These are phyloP conservation scores for Paramormyrops kingsleyae DNA, from an alignment of 2,113 vertebrate species.

Conservation along the genomic window DNA sequence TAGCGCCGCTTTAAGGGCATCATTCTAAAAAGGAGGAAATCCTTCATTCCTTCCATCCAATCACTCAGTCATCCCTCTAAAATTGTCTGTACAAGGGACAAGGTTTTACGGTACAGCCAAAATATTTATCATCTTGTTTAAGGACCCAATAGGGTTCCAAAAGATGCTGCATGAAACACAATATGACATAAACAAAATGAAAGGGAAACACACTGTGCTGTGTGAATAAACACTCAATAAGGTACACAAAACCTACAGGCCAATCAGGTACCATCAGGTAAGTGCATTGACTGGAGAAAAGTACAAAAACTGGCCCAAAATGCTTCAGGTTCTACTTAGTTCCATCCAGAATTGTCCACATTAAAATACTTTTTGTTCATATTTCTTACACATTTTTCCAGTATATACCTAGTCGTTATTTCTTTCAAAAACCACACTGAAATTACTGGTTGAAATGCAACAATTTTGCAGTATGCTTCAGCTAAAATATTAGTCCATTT, in stretches of 20 bases:
- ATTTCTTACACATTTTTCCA: not conserved
- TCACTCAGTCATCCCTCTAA: not conserved
- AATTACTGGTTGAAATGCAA: not conserved
- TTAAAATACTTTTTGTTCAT: not conserved
- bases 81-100: not conserved
- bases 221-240: not conserved
- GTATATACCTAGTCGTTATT: not conserved
- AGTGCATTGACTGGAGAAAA: not conserved
- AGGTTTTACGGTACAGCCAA: not conserved
- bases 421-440: not conserved
- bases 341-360: not conserved
- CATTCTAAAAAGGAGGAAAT: not conserved
- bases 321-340: not conserved
- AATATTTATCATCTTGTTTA: not conserved
- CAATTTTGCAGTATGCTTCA: not conserved
- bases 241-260: not conserved
- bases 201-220: not conserved
- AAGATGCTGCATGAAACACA: not conserved
- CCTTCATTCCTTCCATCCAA: not conserved
- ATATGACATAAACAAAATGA: not conserved
- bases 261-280: not conserved
- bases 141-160: not conserved
- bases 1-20: not conserved
- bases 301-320: not conserved
- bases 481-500: not conserved